phyloP scores from a whole-genome alignment of 1,140 invertebrate species.

The Drosophila kohkoa region DNA sequence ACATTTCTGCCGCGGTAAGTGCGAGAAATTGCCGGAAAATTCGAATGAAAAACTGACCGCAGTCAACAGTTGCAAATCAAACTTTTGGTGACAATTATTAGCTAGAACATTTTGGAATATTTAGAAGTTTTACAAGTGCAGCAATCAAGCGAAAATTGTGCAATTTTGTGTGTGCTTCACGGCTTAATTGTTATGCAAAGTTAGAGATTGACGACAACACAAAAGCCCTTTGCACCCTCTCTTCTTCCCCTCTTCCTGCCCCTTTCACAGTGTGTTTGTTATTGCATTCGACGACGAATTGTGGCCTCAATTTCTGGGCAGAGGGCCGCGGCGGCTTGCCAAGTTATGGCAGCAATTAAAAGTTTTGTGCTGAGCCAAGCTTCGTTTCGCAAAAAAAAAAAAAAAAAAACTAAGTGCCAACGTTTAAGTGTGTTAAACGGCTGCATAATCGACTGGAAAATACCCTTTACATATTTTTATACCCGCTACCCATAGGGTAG shows the following conservation, averaged over 20 bases:
- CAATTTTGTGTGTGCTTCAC: slow-evolving; percentile 61
- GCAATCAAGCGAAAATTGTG: slow-evolving; percentile 63
- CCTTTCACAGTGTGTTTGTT: slow-evolving; percentile 1
- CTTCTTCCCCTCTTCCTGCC: neutral
- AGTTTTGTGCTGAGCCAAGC: slow-evolving; percentile 55
- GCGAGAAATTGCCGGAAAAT: neutral
- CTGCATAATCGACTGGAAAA: neutral
- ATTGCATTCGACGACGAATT: slow-evolving; percentile 19
- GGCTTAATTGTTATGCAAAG: slow-evolving; percentile 70
- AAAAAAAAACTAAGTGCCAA: slow-evolving; percentile 49
- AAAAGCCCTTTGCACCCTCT: slow-evolving; percentile 7
- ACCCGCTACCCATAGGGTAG: too few relatives aligned
- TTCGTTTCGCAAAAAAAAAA: slow-evolving; percentile 20
- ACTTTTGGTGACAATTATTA: neutral
- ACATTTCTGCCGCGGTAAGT: slow-evolving; percentile 73
- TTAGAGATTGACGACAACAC: slow-evolving; percentile 32
- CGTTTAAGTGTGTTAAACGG: neutral
- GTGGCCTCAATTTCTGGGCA: slow-evolving; percentile 56
- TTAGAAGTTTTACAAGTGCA: slow-evolving; percentile 22
- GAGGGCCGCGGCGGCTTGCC: slow-evolving; percentile 52
- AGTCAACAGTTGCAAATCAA: neutral
- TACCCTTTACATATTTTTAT: neutral
- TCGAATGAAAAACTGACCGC: neutral
- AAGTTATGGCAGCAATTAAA: slow-evolving; percentile 78
- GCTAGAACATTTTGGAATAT: slow-evolving; percentile 22